Evolutionary conservation across 2,797 vertebrate genomes (phyloP), one percentile per base, ranked within the genome.

Genomic region (Typhlichthys subterraneus): DNA sequence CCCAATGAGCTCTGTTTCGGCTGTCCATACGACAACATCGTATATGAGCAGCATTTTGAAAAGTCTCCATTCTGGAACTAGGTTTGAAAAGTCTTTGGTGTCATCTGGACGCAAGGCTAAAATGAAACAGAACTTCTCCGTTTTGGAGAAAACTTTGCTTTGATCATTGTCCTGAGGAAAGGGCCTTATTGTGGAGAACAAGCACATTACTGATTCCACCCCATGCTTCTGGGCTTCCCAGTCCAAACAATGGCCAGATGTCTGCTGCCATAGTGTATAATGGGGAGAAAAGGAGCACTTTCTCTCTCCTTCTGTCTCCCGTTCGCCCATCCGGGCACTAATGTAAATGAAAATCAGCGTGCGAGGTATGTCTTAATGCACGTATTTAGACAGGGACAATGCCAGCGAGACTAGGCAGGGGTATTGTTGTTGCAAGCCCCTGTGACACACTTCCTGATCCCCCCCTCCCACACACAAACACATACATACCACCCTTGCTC

Each of bases 331-430:
- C 82, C 85, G 77, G 75, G 69, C 80, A 63, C 84, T 85, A 87
- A 87, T 86, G 86, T 87, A 84, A 87, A 87, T 84, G 75, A 87
- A 86, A 85, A 84, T 74, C 79, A 72, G 63, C 45, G 68, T 66
- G 53, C 75, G 76, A 61, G 2, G 76, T 45, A 75, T 67, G 76
- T 78, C 74, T 45, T 46, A n/a, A 47, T 59, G 58, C 49, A 38
- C n/a, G 53, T 15, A 19, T 23, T 53, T 46, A 42, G 57, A 78
- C 77, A 84, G 66, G 87, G 83, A 90, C 87, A 92, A 92, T 85
- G 82, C 54, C 11, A 12, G 65, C 1, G 19, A 63, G 57, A 80
- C 67, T 70, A 50, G 67, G 73, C 70, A 61, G 52, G 66, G 63
- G 73, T 77, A 91, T 87, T 88, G 86, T 90, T 80, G 65, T 51